Percentiles rank a stretch among this genome's conserved stretches.
Conservation (phyloP, 2,888 invertebrate species). For the Polydrusus cervinus region DNA sequence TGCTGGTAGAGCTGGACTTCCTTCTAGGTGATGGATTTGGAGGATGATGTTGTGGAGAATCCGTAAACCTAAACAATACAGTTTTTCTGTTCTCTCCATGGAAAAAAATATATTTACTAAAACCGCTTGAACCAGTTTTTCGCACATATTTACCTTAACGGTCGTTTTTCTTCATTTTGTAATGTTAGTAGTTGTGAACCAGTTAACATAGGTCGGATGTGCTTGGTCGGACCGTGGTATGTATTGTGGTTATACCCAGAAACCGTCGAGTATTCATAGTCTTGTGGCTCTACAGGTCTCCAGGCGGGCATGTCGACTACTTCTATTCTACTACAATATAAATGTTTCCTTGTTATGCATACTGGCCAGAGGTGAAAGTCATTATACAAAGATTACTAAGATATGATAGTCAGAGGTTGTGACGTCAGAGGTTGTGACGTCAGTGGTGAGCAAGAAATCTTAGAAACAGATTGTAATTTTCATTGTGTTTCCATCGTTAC, state of each 20-base stretch:
- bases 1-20: slow-evolving; percentile 82
- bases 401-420: too few relatives aligned
- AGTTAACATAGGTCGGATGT: slow-evolving; percentile 79
- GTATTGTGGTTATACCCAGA: slow-evolving; percentile 86
- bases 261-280: slow-evolving; percentile 76
- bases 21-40: slow-evolving; percentile 78
- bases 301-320: slow-evolving; percentile 67
- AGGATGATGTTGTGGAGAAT: slow-evolving; percentile 81
- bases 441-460: too few relatives aligned
- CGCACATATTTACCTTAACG: slow-evolving; percentile 69
- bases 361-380: too few relatives aligned
- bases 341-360: neutral
- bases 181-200: slow-evolving; percentile 73
- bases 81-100: too few relatives aligned
- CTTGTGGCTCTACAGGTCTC: slow-evolving; percentile 68
- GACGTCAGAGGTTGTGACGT: too few relatives aligned
- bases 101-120: too few relatives aligned
- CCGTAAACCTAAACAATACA: slow-evolving; percentile 75
- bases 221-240: slow-evolving; percentile 90
- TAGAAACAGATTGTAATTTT: too few relatives aligned
- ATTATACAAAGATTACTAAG: too few relatives aligned
- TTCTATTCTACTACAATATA: slow-evolving; percentile 62
- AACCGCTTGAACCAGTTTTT: neutral
- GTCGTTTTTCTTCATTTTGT: slow-evolving; percentile 76
- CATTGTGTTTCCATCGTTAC: too few relatives aligned